Evolutionary conservation across 2,113 vertebrate species (phyloP).

Genomic region (Tachysurus fulvidraco): DNA sequence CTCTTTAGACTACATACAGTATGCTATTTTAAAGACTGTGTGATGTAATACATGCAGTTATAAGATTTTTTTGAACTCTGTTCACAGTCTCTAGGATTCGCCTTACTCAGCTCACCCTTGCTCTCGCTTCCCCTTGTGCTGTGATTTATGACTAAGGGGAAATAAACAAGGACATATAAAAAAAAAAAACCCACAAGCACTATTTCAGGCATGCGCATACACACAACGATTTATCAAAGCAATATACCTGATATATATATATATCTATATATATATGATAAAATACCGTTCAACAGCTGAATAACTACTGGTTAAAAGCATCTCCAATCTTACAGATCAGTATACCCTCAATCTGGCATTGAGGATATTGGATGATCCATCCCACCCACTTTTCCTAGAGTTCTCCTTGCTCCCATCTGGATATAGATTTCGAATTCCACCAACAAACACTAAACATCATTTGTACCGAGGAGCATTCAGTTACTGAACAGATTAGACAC

Average conservation of each 20-base stretch:
- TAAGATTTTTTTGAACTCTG: background rate
- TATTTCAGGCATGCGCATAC: background rate
- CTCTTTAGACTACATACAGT: background rate
- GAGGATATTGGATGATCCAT: no score
- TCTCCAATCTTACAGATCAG: no score
- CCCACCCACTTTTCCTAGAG: no score
- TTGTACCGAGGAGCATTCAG: no score
- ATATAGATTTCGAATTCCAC: no score
- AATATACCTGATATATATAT: background rate
- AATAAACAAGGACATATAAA: background rate
- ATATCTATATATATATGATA: background rate
- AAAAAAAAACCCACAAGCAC: background rate
- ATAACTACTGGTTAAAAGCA: no score
- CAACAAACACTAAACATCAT: no score
- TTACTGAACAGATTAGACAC: no score
- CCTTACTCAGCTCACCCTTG: constrained; percentile 5
- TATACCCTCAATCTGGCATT: no score
- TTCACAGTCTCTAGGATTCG: background rate
- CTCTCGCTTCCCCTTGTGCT: no score
- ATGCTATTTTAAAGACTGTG: background rate
- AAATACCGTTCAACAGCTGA: background rate
- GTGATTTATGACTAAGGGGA: background rate
- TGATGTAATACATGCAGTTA: background rate
- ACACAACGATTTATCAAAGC: background rate
- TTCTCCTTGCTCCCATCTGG: no score